Percentiles rank a stretch among this genome's conserved stretches.
These are phyloP conservation scores for Spatula clypeata DNA, from an alignment of 2,797 vertebrate species.

Conservation along the genomic window DNA sequence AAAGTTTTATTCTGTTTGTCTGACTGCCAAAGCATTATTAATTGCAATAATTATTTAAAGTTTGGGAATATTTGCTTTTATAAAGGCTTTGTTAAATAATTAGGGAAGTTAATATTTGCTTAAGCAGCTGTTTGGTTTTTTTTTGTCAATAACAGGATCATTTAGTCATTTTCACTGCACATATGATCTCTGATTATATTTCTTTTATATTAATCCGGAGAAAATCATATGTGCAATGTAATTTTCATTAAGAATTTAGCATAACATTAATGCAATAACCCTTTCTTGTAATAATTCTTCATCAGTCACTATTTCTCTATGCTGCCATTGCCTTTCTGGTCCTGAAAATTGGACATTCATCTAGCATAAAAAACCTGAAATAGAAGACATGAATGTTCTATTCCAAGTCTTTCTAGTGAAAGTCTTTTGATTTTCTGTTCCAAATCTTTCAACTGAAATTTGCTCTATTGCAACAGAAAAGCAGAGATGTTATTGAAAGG, in stretches of 20 bases:
- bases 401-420: neutral
- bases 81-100: neutral
- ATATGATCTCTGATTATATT: neutral
- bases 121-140: neutral
- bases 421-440: neutral
- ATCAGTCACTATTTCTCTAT: neutral
- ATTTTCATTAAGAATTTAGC: neutral
- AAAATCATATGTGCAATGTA: neutral
- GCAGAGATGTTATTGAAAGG: neutral
- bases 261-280: neutral
- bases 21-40: neutral
- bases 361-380: neutral
- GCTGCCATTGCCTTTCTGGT: neutral
- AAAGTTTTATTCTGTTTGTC: neutral
- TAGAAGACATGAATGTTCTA: neutral
- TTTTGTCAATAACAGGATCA: neutral
- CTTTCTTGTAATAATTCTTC: neutral
- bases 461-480: neutral
- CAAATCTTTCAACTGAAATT: neutral
- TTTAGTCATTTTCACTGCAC: neutral
- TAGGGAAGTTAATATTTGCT: neutral
- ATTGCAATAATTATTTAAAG: neutral
- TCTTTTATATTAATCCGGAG: neutral
- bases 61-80: conserved; percentile 16
- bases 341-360: neutral